Evolutionary conservation across 1,140 invertebrate species (phyloP), one percentile per base, ranked within the genome.

Genomic region (Heliconius eleuchia): DNA sequence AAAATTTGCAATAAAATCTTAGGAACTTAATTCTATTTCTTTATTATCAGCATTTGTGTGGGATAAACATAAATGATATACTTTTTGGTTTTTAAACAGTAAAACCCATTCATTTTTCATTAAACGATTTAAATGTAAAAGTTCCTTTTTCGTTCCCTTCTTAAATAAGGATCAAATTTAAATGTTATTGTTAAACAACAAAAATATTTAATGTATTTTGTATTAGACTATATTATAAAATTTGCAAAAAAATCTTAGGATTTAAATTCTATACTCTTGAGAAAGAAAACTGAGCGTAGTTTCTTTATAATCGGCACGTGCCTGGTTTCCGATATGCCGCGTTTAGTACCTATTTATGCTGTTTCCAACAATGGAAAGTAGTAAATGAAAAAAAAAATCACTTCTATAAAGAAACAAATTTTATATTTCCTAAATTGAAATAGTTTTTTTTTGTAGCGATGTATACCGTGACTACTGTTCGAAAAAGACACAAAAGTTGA

Each of bases 301-400:
- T 72, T n/a, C 71, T 37, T 72, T 27, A 72, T 72, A 72, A 72
- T 72, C 71, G 50, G 30, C 72, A 52, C 73, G 73, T 74, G 73
- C 23, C 52, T 75, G 18, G 27, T 39, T 11, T 66, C 27, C 60
- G 75, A 50, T 76, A 71, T 42, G 75, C 75, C 5, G 70, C 66
- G 66, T 76, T 76, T 50, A 50, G 18, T 76, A 50, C 66, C 75
- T 27, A 42, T 76, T 76, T 71, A 76, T 42, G 37, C 23, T 60
- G 8, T 46, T 42, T 76, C 4, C 66, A 71, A 76, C 75, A 76
- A 76, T 71, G 66, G 60, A 70, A 76, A 46, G 42, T 46, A 34
- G 50, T n/a, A 50, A 76, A 70, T 76, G 23, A 76, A 76, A 71
- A 71, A 42, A 76, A 76, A 71, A 71, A 34, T 57, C 37, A 66